These are phyloP conservation scores for Polydrusus pterygomalis DNA, from an alignment of 2,888 invertebrate genomes.

Conservation along the genomic window DNA sequence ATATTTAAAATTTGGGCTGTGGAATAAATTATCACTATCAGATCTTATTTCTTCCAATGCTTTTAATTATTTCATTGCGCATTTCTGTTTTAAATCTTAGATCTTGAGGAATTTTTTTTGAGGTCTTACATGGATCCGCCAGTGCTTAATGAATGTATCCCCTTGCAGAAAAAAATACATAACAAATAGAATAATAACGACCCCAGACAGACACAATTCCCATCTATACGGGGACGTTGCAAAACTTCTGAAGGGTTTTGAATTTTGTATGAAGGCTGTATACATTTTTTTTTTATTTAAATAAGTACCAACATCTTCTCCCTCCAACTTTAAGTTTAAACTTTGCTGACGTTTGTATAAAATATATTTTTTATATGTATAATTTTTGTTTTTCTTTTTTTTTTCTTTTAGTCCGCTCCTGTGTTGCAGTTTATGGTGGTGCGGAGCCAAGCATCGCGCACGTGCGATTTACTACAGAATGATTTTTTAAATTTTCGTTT, in stretches of 20 bases:
- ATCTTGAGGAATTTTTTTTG: too few relatives aligned
- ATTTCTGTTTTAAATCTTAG: too few relatives aligned
- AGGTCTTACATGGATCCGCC: too few relatives aligned
- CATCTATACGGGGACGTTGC: not conserved
- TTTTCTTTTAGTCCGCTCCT: conserved; percentile 2
- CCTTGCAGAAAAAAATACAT: too few relatives aligned
- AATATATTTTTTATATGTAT: conserved; percentile 50
- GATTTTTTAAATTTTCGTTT: too few relatives aligned
- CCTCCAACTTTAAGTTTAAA: conserved; percentile 40
- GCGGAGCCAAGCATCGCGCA: conserved; percentile 6
- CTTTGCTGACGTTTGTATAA: conserved; percentile 43
- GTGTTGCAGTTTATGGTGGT: conserved; percentile 9
- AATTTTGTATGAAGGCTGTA: conserved; percentile 23
- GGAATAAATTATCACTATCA: too few relatives aligned
- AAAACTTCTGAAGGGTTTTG: not conserved
- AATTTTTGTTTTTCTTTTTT: conserved; percentile 41
- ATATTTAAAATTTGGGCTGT: too few relatives aligned
- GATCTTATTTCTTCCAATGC: too few relatives aligned
- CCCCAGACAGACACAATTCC: too few relatives aligned
- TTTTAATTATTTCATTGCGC: too few relatives aligned
- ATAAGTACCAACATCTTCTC: conserved; percentile 23
- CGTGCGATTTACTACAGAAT: not conserved
- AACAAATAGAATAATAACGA: too few relatives aligned
- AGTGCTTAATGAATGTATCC: too few relatives aligned
- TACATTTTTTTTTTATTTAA: conserved; percentile 20